Conservation (phyloP, 2,797 vertebrate species). For the Hippocampus kuda region DNA sequence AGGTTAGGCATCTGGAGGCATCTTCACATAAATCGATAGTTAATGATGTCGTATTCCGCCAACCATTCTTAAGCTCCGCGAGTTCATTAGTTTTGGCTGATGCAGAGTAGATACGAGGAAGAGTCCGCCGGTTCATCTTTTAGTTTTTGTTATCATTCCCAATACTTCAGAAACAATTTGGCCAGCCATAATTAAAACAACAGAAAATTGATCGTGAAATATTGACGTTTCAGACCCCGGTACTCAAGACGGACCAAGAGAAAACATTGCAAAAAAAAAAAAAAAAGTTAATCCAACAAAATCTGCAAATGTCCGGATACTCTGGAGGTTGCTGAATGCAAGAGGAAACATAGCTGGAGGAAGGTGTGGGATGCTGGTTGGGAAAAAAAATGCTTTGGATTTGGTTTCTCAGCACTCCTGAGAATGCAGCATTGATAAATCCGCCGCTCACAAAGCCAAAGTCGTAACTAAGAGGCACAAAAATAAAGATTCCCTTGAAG, state of each 20-base stretch:
- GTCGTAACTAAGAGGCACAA: slow-evolving; percentile 51
- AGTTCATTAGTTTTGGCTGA: background rate
- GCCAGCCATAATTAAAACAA: background rate
- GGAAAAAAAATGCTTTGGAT: slow-evolving; percentile 44
- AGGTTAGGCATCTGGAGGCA: slow-evolving; percentile 15
- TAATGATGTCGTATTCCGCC: background rate
- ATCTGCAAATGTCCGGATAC: slow-evolving; percentile 51
- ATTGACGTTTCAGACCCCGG: background rate
- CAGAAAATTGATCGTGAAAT: background rate
- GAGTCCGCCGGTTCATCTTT: background rate
- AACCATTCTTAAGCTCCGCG: slow-evolving; percentile 5
- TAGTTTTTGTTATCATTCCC: background rate
- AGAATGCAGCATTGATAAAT: slow-evolving; percentile 47
- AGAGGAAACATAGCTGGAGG: slow-evolving; percentile 54
- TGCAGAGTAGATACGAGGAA: background rate
- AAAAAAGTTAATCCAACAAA: slow-evolving; percentile 49
- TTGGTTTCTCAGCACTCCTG: slow-evolving; percentile 47
- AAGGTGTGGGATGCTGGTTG: slow-evolving; percentile 52
- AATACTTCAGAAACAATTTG: background rate
- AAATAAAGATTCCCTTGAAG: slow-evolving; percentile 48
- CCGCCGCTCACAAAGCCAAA: slow-evolving; percentile 47
- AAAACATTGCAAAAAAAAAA: slow-evolving; percentile 17
- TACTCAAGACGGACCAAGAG: background rate
- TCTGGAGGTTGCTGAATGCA: slow-evolving; percentile 51
- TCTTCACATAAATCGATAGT: slow-evolving; percentile 6